Percentiles rank a stretch among this genome's conserved stretches.
These are phyloP conservation scores for Orchesella flavescens DNA, from an alignment of 2,888 invertebrate genomes.

Conservation along the genomic window DNA sequence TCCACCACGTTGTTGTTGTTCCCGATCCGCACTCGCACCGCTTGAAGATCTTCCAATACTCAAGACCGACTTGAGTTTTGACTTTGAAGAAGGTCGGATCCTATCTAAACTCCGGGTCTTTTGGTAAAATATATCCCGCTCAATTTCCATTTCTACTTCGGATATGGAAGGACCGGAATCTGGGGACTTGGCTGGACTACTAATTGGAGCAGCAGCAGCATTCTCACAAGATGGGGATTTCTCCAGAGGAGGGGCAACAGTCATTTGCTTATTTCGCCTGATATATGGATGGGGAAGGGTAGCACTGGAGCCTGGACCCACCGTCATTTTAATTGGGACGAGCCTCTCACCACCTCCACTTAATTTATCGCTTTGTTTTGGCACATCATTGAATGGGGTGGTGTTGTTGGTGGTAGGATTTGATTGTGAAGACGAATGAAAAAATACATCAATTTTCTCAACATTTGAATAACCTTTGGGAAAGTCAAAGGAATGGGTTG, in stretches of 20 bases:
- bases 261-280: slow-evolving; percentile 48
- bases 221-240: slow-evolving; percentile 20
- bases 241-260: not conserved
- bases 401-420: not conserved
- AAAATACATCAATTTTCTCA: slow-evolving; percentile 50
- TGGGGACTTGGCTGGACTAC: slow-evolving; percentile 4
- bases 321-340: slow-evolving; percentile 55
- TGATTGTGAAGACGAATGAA: slow-evolving; percentile 22
- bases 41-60: slow-evolving; percentile 37
- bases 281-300: slow-evolving; percentile 69
- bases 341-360: slow-evolving; percentile 24
- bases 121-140: slow-evolving; percentile 66
- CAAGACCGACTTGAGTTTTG: slow-evolving; percentile 56
- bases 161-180: slow-evolving; percentile 62
- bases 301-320: slow-evolving; percentile 59
- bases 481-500: slow-evolving; percentile 45
- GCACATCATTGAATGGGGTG: slow-evolving; percentile 47
- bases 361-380: slow-evolving; percentile 38
- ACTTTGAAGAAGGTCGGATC: slow-evolving; percentile 53
- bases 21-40: not conserved
- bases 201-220: not conserved
- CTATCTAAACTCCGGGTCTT: slow-evolving; percentile 67
- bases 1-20: not conserved
- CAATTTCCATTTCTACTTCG: slow-evolving; percentile 67
- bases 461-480: slow-evolving; percentile 52